These are phyloP conservation scores for Leptoclinus maculatus DNA, from an alignment of 2,797 vertebrate species.

Conservation along the genomic window DNA sequence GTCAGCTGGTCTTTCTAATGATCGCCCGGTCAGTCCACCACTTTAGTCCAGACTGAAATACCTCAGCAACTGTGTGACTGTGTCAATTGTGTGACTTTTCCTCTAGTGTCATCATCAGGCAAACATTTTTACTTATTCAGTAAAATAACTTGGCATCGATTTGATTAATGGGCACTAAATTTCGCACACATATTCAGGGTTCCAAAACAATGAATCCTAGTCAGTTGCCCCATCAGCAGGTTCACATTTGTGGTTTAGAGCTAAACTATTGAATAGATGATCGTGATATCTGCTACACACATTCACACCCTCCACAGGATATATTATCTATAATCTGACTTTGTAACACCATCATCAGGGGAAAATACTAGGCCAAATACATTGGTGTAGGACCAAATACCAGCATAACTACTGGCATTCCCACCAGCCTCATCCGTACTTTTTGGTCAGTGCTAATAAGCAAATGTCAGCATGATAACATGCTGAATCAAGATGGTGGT, in stretches of 20 bases:
- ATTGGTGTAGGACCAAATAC: background rate
- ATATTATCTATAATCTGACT: background rate
- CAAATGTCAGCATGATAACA: background rate
- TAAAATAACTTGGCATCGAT: background rate
- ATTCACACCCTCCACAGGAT: fast-evolving
- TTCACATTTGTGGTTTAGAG: background rate
- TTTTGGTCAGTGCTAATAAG: background rate
- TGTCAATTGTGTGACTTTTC: background rate
- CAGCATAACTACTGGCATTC: background rate
- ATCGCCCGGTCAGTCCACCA: background rate
- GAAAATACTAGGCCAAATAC: background rate
- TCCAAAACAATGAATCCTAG: background rate
- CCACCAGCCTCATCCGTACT: background rate
- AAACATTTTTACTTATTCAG: background rate
- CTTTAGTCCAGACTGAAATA: background rate
- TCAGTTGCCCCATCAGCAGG: background rate
- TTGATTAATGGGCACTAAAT: background rate
- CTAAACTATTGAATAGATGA: background rate
- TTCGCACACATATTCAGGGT: background rate
- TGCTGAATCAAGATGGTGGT: background rate
- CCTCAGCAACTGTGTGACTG: background rate
- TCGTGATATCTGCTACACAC: background rate
- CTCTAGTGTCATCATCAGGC: background rate
- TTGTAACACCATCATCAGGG: background rate
- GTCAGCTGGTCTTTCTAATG: background rate